These are phyloP conservation scores for Tiphia femorata DNA, from an alignment of 2,888 invertebrate genomes.

Conservation along the genomic window DNA sequence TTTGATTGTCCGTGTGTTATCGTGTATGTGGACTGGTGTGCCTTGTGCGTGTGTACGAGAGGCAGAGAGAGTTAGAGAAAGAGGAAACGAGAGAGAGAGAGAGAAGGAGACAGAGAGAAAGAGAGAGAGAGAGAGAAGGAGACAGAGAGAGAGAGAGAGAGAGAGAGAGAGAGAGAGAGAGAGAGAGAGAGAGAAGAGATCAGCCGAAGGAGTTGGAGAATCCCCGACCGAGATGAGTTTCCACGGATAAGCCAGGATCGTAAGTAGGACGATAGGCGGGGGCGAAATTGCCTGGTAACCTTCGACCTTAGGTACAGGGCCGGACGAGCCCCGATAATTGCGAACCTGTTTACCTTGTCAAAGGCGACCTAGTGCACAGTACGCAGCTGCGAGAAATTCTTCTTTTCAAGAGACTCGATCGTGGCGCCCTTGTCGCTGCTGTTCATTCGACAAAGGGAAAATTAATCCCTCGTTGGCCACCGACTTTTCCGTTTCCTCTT, in stretches of 20 bases:
- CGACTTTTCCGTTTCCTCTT: no score
- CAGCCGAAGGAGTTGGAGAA: conserved; percentile 28
- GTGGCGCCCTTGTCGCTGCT: conserved; percentile 4
- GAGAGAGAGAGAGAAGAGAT: not conserved
- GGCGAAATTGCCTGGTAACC: conserved; percentile 58
- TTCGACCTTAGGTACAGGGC: conserved; percentile 49
- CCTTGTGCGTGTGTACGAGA: not conserved
- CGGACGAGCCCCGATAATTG: conserved; percentile 54
- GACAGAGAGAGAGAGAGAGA: not conserved
- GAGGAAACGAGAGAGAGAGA: conserved; percentile 5
- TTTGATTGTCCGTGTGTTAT: no score
- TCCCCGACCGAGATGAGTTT: conserved; percentile 43
- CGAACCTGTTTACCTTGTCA: conserved; percentile 44
- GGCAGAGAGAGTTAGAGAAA: conserved; percentile 10
- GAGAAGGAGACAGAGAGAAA: conserved; percentile 11
- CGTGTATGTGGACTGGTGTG: no score
- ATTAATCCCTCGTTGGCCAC: no score
- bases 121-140: conserved; percentile 4
- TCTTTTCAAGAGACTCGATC: conserved; percentile 20
- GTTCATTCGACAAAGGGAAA: conserved; percentile 9
- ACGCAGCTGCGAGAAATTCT: conserved; percentile 20
- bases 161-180: not conserved
- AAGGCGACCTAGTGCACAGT: conserved; percentile 35
- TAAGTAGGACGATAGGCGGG: conserved; percentile 53
- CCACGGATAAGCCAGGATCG: conserved; percentile 43